Percentiles rank a stretch among this genome's conserved stretches.
phyloP scores from a whole-genome alignment of 2,113 vertebrate genomes.

The Probosciger aterrimus region DNA sequence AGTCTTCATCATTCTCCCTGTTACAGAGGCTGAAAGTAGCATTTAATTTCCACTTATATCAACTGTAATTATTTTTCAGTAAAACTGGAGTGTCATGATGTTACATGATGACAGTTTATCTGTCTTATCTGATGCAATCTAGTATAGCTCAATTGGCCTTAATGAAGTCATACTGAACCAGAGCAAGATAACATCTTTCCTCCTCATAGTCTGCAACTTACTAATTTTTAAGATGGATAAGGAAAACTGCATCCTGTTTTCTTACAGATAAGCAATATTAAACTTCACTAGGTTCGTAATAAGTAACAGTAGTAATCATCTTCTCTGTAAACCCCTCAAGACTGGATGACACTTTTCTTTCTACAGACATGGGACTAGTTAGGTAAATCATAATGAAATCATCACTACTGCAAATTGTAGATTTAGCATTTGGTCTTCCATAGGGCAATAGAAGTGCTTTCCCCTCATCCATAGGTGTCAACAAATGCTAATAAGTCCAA shows the following conservation, averaged over 20 bases:
- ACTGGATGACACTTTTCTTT: background rate
- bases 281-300: background rate
- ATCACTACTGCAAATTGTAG: background rate
- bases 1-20: background rate
- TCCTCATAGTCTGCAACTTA: background rate
- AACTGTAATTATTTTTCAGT: background rate
- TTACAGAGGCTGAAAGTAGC: background rate
- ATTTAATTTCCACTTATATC: background rate
- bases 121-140: background rate
- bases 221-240: background rate
- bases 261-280: background rate
- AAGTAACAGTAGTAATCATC: background rate
- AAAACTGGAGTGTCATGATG: background rate
- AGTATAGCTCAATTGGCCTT: background rate
- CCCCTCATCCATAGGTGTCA: slow-evolving; percentile 16
- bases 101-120: background rate
- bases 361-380: background rate
- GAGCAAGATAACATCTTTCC: background rate
- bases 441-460: slow-evolving; percentile 38
- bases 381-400: background rate
- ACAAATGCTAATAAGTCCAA: background rate
- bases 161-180: background rate
- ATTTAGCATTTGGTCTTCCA: slow-evolving; percentile 46
- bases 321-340: background rate
- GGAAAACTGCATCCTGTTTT: background rate